Conservation (phyloP, 1,140 invertebrate genomes). For the Drosophila trapezifrons region DNA sequence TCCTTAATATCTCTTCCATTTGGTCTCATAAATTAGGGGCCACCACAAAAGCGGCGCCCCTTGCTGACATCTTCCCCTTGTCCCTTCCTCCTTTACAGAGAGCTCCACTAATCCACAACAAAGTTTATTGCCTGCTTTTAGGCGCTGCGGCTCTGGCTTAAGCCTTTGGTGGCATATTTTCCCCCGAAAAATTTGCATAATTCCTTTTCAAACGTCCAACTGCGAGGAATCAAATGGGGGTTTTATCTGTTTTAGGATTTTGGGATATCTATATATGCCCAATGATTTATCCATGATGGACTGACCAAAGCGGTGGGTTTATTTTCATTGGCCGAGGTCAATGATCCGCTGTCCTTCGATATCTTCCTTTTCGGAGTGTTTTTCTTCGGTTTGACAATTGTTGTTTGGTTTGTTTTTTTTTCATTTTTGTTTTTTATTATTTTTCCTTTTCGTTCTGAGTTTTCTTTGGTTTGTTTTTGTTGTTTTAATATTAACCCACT, state of each 20-base stretch:
- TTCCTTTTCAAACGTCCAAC: conserved; percentile 15
- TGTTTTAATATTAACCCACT: conserved; percentile 82
- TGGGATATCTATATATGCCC: conserved; percentile 22
- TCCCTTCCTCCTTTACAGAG: too few relatives aligned
- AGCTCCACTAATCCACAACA: conserved; percentile 16
- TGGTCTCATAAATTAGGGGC: not conserved
- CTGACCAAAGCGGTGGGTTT: conserved; percentile 24
- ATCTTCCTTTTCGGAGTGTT: conserved; percentile 68
- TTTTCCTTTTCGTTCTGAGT: conserved; percentile 17
- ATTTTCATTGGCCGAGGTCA: conserved; percentile 26
- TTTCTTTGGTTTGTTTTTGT: conserved; percentile 45
- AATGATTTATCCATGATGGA: conserved; percentile 24
- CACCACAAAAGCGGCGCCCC: not conserved
- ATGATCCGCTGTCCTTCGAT: conserved; percentile 64
- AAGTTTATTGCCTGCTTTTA: conserved; percentile 60
- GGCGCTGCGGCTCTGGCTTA: conserved; percentile 22
- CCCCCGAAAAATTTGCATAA: conserved; percentile 39
- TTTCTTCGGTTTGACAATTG: conserved; percentile 41
- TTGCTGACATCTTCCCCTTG: not conserved
- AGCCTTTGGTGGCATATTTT: conserved; percentile 13
- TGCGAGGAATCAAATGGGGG: not conserved
- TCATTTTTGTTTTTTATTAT: conserved; percentile 5
- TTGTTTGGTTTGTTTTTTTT: conserved; percentile 13
- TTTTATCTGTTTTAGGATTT: conserved; percentile 24
- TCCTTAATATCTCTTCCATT: conserved; percentile 1